These are phyloP conservation scores for Collichthys lucidus DNA, from an alignment of 2,113 vertebrate species.

Conservation along the genomic window DNA sequence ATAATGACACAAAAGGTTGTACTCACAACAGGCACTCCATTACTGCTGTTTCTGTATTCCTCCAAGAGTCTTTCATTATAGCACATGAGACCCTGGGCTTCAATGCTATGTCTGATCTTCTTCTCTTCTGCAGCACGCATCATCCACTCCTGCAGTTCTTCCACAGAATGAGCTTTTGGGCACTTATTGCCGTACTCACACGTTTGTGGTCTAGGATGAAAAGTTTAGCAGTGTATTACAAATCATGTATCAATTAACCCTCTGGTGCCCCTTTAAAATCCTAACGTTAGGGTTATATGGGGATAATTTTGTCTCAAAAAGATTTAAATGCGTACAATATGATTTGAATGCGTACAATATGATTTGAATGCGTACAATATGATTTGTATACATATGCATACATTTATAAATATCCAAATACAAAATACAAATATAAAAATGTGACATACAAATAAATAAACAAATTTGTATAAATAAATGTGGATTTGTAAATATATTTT, in stretches of 20 bases:
- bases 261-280: too few species aligned
- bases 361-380: too few species aligned
- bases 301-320: too few species aligned
- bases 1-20: not conserved
- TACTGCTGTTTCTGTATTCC: conserved; percentile 84
- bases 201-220: conserved; percentile 76
- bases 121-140: conserved; percentile 74
- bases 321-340: too few species aligned
- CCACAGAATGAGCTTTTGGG: conserved; percentile 86
- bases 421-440: too few species aligned
- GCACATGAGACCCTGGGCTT: conserved; percentile 84
- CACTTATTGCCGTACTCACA: conserved; percentile 88
- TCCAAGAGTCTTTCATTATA: conserved; percentile 86
- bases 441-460: too few species aligned
- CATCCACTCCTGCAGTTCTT: conserved; percentile 91
- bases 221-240: not conserved
- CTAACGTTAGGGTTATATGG: too few species aligned
- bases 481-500: too few species aligned
- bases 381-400: too few species aligned
- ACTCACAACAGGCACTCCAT: conserved; percentile 86
- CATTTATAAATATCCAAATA: too few species aligned
- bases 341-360: too few species aligned
- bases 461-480: too few species aligned
- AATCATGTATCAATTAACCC: not conserved
- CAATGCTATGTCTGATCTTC: conserved; percentile 77